These are phyloP conservation scores for Epinephelus malabaricus DNA, from an alignment of 2,797 vertebrate species.

Conservation along the genomic window DNA sequence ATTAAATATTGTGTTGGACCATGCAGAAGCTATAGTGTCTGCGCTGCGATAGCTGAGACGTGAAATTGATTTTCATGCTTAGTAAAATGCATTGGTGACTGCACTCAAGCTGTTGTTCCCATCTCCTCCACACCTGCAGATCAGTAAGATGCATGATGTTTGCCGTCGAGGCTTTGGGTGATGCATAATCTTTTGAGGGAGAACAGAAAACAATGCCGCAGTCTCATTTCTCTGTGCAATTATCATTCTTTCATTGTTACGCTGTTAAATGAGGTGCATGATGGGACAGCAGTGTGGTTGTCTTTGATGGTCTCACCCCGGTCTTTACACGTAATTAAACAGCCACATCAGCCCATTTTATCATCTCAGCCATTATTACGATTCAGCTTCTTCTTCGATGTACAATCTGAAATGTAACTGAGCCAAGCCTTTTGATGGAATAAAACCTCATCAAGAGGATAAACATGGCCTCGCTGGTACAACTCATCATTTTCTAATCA, in stretches of 20 bases:
- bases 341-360: constrained; percentile 73
- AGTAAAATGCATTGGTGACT: constrained; percentile 75
- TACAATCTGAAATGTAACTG: constrained; percentile 55
- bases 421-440: constrained; percentile 66
- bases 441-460: constrained; percentile 68
- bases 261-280: constrained; percentile 78
- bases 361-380: constrained; percentile 61
- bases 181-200: constrained; percentile 58
- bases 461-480: constrained; percentile 57
- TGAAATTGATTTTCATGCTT: constrained; percentile 85
- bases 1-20: constrained; percentile 71
- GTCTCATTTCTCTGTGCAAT: constrained; percentile 68
- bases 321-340: constrained; percentile 82
- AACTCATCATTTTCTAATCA: constrained; percentile 71
- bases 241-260: constrained; percentile 77
- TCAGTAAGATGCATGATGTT: constrained; percentile 65
- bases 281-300: constrained; percentile 72
- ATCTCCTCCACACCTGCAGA: constrained; percentile 68
- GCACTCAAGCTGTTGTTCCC: constrained; percentile 67
- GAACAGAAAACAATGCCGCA: constrained; percentile 59
- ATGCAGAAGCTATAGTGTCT: constrained; percentile 76
- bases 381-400: constrained; percentile 51
- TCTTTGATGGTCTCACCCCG: constrained; percentile 75
- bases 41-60: constrained; percentile 72
- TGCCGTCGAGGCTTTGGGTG: constrained; percentile 53